Base-by-base conservation (phyloP, 1,140 invertebrate genomes). In the Diachasma alloeum region DNA sequence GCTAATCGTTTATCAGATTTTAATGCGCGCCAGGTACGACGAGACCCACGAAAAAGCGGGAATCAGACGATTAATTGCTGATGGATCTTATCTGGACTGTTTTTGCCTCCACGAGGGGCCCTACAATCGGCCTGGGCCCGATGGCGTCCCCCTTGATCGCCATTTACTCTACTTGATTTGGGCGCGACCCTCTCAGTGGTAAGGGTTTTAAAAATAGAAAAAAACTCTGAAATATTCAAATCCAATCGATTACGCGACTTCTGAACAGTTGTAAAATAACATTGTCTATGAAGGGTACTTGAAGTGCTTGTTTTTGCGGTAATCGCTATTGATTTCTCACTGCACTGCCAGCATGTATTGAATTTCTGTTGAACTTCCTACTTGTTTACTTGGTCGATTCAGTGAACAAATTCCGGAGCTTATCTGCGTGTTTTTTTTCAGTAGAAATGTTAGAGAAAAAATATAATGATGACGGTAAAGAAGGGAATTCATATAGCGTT, bases 91-190 rank as follows among this genome's bases (percentile, higher is more conserved):
- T 81, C 80, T 93, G 19, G 96, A 95, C 17, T 97, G 96, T 80
- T 99, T 95, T 87, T 96, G 97, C 1, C 87, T 99, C 31, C 98
- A 99, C 87, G 97, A 99, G 87, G 96, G 96, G 0, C 92, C 93
- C 77, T 95, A 95, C 82, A 92, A 96, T 75, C 91, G 92, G 53
- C 92, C 94, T 4, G 90, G 91, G 24, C 86, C 91, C 6, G 92
- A 93, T 80, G 94, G 93, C 0, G 91, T 92, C 44, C 89, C 92
- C 11, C 92, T 95, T 70, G 95, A 96, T 85, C 90, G 96, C 87
- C 88, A 97, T 91, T 87, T 96, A 0, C 87, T 98, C 15, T 97
- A 96, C 85, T 88, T 96, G 31, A 95, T 98, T 87, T 99, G 97
- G 97, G 97, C 96, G 0, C 91, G 94, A 79, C 94, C 96, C 24